Conservation (phyloP, 2,797 vertebrate genomes). For the Tinamus major region DNA sequence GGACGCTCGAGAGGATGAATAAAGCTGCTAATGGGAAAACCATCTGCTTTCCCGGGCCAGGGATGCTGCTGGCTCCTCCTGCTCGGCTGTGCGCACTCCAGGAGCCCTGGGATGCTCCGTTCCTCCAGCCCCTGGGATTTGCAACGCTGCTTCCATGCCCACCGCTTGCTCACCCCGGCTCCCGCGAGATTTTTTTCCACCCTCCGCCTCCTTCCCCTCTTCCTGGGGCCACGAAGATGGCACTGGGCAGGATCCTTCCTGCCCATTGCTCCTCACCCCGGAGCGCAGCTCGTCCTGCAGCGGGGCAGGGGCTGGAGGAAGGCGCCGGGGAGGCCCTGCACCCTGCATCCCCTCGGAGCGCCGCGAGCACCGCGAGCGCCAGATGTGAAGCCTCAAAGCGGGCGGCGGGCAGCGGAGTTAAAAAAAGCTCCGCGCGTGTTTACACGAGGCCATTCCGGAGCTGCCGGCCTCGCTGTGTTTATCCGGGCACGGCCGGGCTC, state of each 20-base stretch:
- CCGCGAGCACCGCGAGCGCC: too few species aligned
- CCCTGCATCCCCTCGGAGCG: too few species aligned
- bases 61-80: not conserved
- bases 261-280: too few species aligned
- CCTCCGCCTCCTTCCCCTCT: accelerated
- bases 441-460: constrained; percentile 43
- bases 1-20: not conserved
- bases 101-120: not conserved
- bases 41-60: accelerated
- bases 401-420: not conserved
- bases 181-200: too few species aligned
- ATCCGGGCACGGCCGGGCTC: constrained; percentile 10
- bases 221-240: not conserved
- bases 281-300: too few species aligned
- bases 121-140: not conserved
- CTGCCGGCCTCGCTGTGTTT: constrained; percentile 24
- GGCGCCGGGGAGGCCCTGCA: too few species aligned
- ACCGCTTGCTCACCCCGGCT: too few species aligned
- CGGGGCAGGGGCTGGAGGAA: too few species aligned
- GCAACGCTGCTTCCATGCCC: too few species aligned
- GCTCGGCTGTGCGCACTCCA: not conserved
- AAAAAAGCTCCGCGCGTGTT: not conserved
- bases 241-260: too few species aligned
- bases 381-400: constrained; percentile 23
- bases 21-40: not conserved